Evolutionary conservation across 2,888 invertebrate species (phyloP).

Genomic region (Lithophane semibrunnea): DNA sequence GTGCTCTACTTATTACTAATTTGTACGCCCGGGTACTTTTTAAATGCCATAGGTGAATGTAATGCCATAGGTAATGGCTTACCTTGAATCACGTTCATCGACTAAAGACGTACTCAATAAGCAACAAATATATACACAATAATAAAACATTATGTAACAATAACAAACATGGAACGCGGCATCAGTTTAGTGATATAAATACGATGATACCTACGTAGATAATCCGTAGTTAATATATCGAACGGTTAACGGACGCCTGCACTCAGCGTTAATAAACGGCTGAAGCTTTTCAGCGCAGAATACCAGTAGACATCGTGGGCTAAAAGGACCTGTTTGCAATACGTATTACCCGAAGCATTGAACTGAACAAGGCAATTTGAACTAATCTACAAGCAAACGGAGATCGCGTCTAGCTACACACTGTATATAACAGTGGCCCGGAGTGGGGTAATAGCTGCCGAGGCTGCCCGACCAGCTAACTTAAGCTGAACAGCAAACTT

Average conservation of each 20-base stretch:
- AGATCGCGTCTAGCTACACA: constrained; percentile 64
- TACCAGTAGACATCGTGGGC: constrained; percentile 65
- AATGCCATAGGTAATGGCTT: background rate
- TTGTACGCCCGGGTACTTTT: constrained; percentile 12
- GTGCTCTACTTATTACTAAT: constrained; percentile 1
- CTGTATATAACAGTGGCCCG: constrained; percentile 53
- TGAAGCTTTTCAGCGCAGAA: constrained; percentile 60
- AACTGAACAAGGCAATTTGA: constrained; percentile 78
- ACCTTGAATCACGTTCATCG: constrained; percentile 7
- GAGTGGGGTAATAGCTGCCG: constrained; percentile 70
- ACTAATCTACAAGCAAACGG: constrained; percentile 76
- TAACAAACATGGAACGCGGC: constrained; percentile 16
- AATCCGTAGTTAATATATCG: constrained; percentile 49
- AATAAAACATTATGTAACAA: background rate
- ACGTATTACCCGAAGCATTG: constrained; percentile 78
- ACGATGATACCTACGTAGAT: constrained; percentile 11
- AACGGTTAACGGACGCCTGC: constrained; percentile 50
- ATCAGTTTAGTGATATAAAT: constrained; percentile 27
- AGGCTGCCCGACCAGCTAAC: constrained; percentile 71
- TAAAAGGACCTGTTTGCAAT: constrained; percentile 74
- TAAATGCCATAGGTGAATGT: constrained; percentile 20
- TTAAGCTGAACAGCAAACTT: constrained; percentile 81
- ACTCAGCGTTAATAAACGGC: constrained; percentile 62
- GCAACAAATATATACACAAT: background rate
- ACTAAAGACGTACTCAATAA: background rate